Base-by-base conservation (phyloP, 2,888 invertebrate genomes). In the Merodon equestris region DNA sequence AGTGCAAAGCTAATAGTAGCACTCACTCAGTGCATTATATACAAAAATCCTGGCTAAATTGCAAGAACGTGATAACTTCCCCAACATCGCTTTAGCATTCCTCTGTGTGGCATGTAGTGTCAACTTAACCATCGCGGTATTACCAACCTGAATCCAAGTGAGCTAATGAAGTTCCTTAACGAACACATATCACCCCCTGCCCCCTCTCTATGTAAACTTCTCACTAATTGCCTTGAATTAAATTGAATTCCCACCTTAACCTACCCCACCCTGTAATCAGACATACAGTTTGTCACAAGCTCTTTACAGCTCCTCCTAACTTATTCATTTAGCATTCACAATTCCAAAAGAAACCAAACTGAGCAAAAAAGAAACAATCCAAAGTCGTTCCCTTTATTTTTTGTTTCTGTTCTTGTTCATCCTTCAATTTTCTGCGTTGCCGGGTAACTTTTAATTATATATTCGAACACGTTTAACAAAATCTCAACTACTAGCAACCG, bases 271-370 rank as follows among this genome's bases (percentile, higher is more conserved):
- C 58, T 18, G 64, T 58, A 73, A 66, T 73, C 47, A 58, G 58
- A 40, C 13, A n/a, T n/a, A n/a, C 15, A 51, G 17, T 58, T 64
- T 58, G 51, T 54, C 66, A 34, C 13, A 40, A 9, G 1, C 14
- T 7, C 50, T 13, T n/a, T 9, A 0, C 40, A 12, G 3, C 13
- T n/a, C 27, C 17, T 63, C 15, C 17, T 63, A 72, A 63, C 51
- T 63, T 64, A 72, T 64, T 72, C 63, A 57, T 64, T 64, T 63
- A 63, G 63, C 63, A 71, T 63, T 71, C 63, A 71, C 61, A 50
- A 47, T 40, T 60, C 34, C 1, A 54, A 45, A 19, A 14, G 19
- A n/a, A 34, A 15, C 14, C 1, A 57, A 27, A 4, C 14, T 4
- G 3, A 56, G 9, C 9, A 7, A 42, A 14, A 19, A 42, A 54